Conservation (phyloP, 2,797 vertebrate genomes). For the Sitta carolinensis region DNA sequence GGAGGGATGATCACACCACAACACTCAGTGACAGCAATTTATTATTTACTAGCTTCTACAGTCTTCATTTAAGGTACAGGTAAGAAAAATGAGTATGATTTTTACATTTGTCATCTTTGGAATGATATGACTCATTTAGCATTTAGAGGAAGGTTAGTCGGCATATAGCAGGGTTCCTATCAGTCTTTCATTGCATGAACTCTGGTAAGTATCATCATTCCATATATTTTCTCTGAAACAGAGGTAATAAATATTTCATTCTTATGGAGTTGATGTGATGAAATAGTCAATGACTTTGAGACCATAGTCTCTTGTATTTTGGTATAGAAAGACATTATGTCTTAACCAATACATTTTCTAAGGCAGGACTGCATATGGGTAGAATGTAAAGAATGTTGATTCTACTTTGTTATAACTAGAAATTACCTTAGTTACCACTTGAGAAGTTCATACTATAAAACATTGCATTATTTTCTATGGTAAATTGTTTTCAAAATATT, state of each 20-base stretch:
- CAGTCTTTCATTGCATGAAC: not conserved
- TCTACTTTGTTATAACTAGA: not conserved
- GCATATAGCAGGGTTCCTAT: not conserved
- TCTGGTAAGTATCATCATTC: not conserved
- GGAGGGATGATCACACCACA: too few relatives aligned
- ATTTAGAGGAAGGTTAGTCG: not conserved
- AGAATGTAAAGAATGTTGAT: not conserved
- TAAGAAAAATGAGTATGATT: not conserved
- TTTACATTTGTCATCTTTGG: not conserved
- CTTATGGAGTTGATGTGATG: not conserved
- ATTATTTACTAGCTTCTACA: not conserved
- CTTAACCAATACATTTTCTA: not conserved
- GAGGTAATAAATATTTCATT: not conserved
- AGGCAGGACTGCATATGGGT: not conserved
- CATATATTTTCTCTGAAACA: not conserved
- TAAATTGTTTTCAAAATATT: not conserved
- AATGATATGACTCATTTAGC: not conserved
- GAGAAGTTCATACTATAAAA: not conserved
- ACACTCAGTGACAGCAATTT: not conserved
- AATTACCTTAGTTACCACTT: not conserved
- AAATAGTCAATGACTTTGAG: not conserved
- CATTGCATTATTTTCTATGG: not conserved
- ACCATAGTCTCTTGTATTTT: not conserved
- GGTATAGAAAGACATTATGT: not conserved
- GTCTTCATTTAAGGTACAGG: not conserved